Evolutionary conservation across 2,797 vertebrate species (phyloP), one percentile per base, ranked within the genome.

Genomic region (Aeoliscus strigatus): DNA sequence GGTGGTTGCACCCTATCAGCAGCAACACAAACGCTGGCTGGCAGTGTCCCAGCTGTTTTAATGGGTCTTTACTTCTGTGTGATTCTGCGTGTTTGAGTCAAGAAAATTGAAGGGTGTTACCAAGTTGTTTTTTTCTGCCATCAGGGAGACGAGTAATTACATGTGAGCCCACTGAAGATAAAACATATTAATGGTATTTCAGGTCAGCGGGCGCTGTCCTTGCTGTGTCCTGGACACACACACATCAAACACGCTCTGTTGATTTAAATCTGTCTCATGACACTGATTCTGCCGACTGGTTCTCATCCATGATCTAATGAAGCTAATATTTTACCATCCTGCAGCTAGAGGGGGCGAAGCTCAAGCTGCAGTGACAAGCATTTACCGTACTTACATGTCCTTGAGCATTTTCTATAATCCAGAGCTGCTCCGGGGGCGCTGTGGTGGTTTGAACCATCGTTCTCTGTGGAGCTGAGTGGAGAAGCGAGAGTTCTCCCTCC

Each of bases 61-160:
- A 66, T 47, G 61, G 49, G 56, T 63, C 51, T 74, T 64, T 70
- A 54, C 67, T 57, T 62, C 18, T 49, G 38, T 31, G 41, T 21
- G 52, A 47, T 56, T 70, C 29, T 51, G 10, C 48, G 49, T 16
- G 4, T 60, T 58, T 56, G 58, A 72, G 76, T 73, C 54, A 62
- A 65, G 59, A 53, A 43, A 40, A 47, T 33, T 54, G 34, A 65
- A 36, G 60, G 49, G 51, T 61, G 23, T 39, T 66, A 74, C 66
- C 70, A 77, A 76, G 56, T 24, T 18, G 39, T 39, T 33, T 72
- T 58, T 40, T 44, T 55, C 32, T 41, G 53, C 55, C 78, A 61
- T 72, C 12, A 16, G 69, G 77, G 63, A 63, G 47, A 61, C 21
- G 27, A 58, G 68, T 79, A 82, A 85, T 81, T 80, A 83, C 75